phyloP scores from a whole-genome alignment of 37 sponge, comb jelly and placozoan genomes.

The Ephydatia muelleri region DNA sequence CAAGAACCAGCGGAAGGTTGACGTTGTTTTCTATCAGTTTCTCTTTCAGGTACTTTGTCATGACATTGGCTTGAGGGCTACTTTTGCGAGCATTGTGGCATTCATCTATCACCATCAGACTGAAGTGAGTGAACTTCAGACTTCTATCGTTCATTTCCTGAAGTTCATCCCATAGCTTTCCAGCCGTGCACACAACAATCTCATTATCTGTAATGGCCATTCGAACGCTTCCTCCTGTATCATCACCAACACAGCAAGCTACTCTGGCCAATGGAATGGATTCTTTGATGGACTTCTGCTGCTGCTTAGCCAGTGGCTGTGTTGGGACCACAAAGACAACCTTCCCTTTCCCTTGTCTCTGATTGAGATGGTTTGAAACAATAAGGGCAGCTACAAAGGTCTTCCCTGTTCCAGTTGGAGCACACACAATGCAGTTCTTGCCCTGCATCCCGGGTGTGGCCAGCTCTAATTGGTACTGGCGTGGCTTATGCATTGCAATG shows the following conservation, averaged over 20 bases:
- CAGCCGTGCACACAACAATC: constrained; percentile 64
- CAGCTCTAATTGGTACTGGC: constrained; percentile 63
- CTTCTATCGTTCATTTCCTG: neutral
- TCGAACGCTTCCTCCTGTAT: neutral
- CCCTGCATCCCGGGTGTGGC: constrained; percentile 66
- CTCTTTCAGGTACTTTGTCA: constrained; percentile 44
- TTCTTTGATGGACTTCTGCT: constrained; percentile 21
- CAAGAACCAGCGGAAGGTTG: constrained; percentile 54
- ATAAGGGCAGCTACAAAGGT: constrained; percentile 64
- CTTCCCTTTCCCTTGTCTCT: constrained; percentile 35
- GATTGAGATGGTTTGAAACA: constrained; percentile 47
- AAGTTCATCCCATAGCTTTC: constrained; percentile 34
- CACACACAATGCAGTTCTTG: constrained; percentile 69
- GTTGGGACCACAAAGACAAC: constrained; percentile 55
- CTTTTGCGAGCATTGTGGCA: constrained; percentile 53
- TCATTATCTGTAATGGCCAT: constrained; percentile 6
- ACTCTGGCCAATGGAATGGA: constrained; percentile 36
- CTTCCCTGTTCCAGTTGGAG: constrained; percentile 80
- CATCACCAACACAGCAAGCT: constrained; percentile 27
- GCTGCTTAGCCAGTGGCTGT: constrained; percentile 61
- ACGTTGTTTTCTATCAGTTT: neutral
- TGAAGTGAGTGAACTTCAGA: constrained; percentile 18
- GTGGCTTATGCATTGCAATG: neutral
- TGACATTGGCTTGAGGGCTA: constrained; percentile 32
- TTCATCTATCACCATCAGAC: constrained; percentile 59